Evolutionary conservation across 2,113 vertebrate genomes (phyloP).

Genomic region (Clarias batrachus): DNA sequence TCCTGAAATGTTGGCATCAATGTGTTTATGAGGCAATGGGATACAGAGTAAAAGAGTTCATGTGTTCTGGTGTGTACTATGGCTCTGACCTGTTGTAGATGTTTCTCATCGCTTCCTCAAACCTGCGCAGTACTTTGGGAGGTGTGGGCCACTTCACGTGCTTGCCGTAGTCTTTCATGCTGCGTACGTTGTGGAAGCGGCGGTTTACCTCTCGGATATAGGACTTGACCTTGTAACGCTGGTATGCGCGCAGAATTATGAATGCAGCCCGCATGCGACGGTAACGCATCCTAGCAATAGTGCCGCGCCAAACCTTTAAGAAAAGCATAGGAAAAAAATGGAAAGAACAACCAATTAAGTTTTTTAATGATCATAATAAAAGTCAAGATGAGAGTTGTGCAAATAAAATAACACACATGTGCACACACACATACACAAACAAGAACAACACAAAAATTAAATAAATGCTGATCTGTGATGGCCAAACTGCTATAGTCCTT

Average conservation of each 20-base stretch:
- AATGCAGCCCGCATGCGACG: conserved; percentile 83
- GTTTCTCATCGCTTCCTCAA: conserved; percentile 81
- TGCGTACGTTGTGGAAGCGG: conserved; percentile 78
- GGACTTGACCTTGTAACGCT: conserved; percentile 88
- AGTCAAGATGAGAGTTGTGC: neutral
- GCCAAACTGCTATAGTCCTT: conserved; percentile 56
- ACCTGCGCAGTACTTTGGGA: conserved; percentile 84
- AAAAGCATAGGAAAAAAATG: neutral
- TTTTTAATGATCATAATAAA: neutral
- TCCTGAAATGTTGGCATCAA: neutral
- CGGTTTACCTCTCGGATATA: conserved; percentile 84
- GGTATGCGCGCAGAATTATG: conserved; percentile 80
- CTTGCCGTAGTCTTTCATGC: conserved; percentile 83
- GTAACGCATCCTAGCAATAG: conserved; percentile 86
- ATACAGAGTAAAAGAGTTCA: neutral
- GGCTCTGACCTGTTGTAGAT: conserved; percentile 83
- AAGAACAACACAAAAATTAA: neutral
- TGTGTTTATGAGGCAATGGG: neutral
- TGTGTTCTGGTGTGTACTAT: neutral
- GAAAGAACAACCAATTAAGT: neutral
- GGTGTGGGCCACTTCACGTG: conserved; percentile 87
- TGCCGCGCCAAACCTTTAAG: conserved; percentile 89
- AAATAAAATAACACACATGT: neutral
- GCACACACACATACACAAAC: neutral
- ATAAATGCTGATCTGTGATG: conserved; percentile 36